phyloP scores from a whole-genome alignment of 2,797 vertebrate species.

The Octomys mimax region DNA sequence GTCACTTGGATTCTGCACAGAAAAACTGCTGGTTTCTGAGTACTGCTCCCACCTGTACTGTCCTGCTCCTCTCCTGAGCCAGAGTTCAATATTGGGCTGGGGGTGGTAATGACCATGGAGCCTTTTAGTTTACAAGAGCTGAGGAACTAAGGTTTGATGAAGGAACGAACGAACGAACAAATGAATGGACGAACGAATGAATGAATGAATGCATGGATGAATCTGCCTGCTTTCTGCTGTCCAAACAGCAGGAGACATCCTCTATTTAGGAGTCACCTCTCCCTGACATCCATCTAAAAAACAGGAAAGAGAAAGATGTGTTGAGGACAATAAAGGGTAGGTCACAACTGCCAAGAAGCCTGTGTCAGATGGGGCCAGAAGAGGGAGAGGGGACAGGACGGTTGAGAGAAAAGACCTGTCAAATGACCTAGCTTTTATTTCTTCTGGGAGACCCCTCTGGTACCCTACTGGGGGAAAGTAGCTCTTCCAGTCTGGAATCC shows the following conservation, averaged over 20 bases:
- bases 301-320: not conserved
- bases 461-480: not conserved
- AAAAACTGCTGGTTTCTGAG: not conserved
- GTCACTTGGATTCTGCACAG: not conserved
- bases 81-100: not conserved
- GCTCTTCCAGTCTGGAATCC: not conserved
- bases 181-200: not conserved
- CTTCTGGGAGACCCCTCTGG: not conserved
- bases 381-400: not conserved
- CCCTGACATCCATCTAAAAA: not conserved
- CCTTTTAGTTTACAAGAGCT: not conserved
- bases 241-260: not conserved
- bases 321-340: not conserved
- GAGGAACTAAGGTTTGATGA: not conserved
- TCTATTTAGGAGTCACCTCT: not conserved
- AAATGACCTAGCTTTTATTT: not conserved
- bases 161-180: not conserved
- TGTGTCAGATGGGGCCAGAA: not conserved
- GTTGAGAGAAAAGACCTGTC: not conserved
- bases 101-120: not conserved
- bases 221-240: not conserved
- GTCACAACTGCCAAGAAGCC: not conserved
- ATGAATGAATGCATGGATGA: not conserved
- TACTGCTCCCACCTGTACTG: not conserved
- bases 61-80: not conserved